Evolutionary conservation across 2,113 vertebrate species (phyloP), one percentile per base, ranked within the genome.

Genomic region (Leptobrachium leishanense): DNA sequence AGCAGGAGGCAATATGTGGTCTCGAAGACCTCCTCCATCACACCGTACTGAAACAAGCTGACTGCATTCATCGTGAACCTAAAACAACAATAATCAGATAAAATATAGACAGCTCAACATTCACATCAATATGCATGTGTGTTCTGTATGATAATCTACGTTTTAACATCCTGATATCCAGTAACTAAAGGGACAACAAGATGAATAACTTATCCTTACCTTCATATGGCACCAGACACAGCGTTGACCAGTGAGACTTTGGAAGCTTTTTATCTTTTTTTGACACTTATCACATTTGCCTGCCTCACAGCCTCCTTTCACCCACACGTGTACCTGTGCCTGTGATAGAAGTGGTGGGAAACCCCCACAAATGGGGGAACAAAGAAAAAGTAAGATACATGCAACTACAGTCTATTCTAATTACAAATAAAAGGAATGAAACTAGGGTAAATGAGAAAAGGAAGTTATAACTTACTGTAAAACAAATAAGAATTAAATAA

Each of bases 171-270:
- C 46, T 8, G 4, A 31, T 8, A 8, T 1, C 46, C 46, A 4
- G 46, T 50, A 50, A 50, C 46, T 50, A 8, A 50, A 50, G 4
- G 46, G 46, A 50, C 46, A 50, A 50, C 8, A 50, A 8, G 20
- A 31, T 31, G 46, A 50, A 50, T 5, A 8, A 50, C 46, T 4
- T 79, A 46, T 76, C 43, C 1, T 89, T 83, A 97, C 96, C 92
- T 93, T 91, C 81, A 94, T 88, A 83, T 95, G 94, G 85, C 96
- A 98, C 95, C 96, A 96, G 39, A 93, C 93, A 59, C 96, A 98
- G 59, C 90, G 91, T 74, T 92, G 90, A 72, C 96, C 96, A 0
- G 90, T 91, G 11, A 95, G 87, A 53, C 92, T 88, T 54, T 92
- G 92, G 83, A 88, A 91, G 76, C 86, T 94, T 82, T 93, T 94